A percentile compares a stretch with the other conserved stretches of the same genome.
Conservation (phyloP, 1,140 invertebrate species). For the Drosophila nigrodunni region DNA sequence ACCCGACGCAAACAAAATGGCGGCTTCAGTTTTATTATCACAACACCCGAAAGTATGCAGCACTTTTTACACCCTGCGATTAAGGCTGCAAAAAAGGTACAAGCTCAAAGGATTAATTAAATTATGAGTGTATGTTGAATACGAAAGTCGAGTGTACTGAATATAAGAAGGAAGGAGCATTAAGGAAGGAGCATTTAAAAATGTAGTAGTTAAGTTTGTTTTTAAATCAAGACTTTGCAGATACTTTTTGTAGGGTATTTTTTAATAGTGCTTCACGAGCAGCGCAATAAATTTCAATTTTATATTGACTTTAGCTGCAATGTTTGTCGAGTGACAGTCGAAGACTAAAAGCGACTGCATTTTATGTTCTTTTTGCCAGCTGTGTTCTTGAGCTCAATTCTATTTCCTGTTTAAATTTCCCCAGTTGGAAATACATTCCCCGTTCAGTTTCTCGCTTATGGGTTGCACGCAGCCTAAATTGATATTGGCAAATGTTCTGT, state of each 20-base stretch:
- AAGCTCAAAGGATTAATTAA: not conserved
- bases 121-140: not conserved
- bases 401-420: constrained; percentile 10
- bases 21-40: constrained; percentile 38
- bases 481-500: constrained; percentile 67
- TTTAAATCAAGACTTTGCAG: no score
- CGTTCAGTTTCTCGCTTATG: constrained; percentile 18
- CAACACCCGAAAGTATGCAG: constrained; percentile 50
- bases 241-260: not conserved
- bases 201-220: no score
- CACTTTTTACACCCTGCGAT: constrained; percentile 6
- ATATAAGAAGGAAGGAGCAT: no score
- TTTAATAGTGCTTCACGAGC: no score
- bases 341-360: not conserved
- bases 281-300: constrained; percentile 1
- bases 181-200: no score
- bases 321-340: not conserved
- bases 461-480: constrained; percentile 52
- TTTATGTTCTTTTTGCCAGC: not conserved
- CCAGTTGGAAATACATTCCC: not conserved
- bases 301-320: not conserved
- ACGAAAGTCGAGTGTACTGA: no score
- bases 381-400: not conserved
- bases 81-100: not conserved
- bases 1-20: constrained; percentile 54